Conservation (phyloP, 23 tunicate genomes). For the Oikopleura vanhoeffeni region DNA sequence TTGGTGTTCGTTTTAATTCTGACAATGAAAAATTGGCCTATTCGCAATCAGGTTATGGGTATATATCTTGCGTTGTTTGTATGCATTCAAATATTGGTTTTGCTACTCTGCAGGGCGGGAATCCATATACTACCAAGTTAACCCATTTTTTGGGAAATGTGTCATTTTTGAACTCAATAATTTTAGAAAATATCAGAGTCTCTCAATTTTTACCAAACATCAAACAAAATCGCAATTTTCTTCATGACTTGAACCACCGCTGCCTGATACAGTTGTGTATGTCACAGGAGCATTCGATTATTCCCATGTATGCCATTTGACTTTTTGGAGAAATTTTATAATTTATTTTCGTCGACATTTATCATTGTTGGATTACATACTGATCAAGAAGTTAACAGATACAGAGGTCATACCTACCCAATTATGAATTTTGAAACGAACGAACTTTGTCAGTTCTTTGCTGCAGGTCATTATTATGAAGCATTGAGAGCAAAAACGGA, state of each 20-base stretch:
- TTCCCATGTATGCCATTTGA: slow-evolving; percentile 67
- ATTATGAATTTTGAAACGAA: slow-evolving; percentile 87
- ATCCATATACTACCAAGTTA: too few relatives aligned
- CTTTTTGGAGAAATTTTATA: slow-evolving; percentile 48
- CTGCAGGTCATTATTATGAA: too few relatives aligned
- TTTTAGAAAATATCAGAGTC: too few relatives aligned
- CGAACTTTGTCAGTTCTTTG: slow-evolving; percentile 70
- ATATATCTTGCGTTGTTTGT: too few relatives aligned
- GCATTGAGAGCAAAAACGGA: too few relatives aligned
- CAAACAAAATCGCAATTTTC: slow-evolving; percentile 77
- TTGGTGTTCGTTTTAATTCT: too few relatives aligned
- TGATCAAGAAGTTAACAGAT: slow-evolving; percentile 81
- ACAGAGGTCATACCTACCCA: slow-evolving; percentile 75
- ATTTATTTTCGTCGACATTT: neutral
- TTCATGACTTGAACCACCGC: slow-evolving; percentile 56
- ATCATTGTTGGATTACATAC: slow-evolving; percentile 82
- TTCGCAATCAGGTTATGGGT: too few relatives aligned
- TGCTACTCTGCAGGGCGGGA: too few relatives aligned
- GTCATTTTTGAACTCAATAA: too few relatives aligned
- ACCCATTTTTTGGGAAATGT: too few relatives aligned
- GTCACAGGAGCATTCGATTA: slow-evolving; percentile 94
- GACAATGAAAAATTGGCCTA: too few relatives aligned
- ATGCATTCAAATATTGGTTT: too few relatives aligned
- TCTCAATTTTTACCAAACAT: slow-evolving; percentile 64
- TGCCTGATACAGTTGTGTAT: slow-evolving; percentile 63